Evolutionary conservation across 2,113 vertebrate species (phyloP).

Genomic region (Sclerurus mexicanus): DNA sequence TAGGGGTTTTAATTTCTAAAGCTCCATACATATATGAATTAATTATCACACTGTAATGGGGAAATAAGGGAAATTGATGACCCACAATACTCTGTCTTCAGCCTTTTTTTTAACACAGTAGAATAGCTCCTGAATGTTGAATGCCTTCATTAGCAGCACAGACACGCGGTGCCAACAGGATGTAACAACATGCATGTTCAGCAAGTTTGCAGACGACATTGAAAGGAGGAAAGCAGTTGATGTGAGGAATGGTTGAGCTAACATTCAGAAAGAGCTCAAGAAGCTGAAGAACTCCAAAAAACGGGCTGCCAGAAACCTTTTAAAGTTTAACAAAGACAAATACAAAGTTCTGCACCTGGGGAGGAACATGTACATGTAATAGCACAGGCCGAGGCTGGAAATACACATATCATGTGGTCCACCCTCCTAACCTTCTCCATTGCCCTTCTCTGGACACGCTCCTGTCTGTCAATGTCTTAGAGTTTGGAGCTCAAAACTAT

Average conservation of each 20-base stretch:
- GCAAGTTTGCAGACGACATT: neutral
- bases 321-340: neutral
- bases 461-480: neutral
- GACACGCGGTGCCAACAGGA: neutral
- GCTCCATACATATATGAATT: neutral
- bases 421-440: neutral
- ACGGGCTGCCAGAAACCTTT: neutral
- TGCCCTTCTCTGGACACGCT: neutral
- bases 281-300: neutral
- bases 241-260: neutral
- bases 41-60: neutral
- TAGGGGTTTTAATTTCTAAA: neutral
- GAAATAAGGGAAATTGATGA: slow-evolving; percentile 22
- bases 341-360: neutral
- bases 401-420: neutral
- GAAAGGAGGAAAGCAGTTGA: neutral
- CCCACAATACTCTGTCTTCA: neutral
- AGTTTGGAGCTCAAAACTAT: neutral
- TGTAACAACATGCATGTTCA: neutral
- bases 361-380: neutral
- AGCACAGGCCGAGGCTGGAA: neutral
- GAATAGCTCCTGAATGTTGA: slow-evolving; percentile 11
- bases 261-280: neutral
- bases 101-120: neutral
- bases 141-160: neutral